Percentiles rank a stretch among this genome's conserved stretches.
phyloP scores from a whole-genome alignment of 1,140 invertebrate species.

The Heterodera carotae region DNA sequence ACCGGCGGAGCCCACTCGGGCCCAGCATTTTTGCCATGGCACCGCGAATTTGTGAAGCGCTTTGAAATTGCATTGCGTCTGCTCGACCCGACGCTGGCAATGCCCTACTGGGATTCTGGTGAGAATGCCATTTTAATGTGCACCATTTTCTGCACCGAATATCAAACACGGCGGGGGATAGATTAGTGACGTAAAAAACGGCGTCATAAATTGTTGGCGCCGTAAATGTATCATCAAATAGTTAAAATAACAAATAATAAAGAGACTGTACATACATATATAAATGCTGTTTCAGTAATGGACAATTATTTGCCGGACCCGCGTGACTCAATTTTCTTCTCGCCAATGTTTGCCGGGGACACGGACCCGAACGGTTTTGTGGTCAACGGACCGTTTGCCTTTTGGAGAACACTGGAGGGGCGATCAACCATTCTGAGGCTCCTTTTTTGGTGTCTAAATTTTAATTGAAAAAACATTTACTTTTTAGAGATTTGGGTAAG shows the following conservation, averaged over 20 bases:
- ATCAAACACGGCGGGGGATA: no score
- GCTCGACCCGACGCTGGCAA: constrained; percentile 58
- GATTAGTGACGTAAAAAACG: no score
- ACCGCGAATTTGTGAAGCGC: constrained; percentile 55
- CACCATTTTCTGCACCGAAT: no score
- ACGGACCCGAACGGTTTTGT: constrained; percentile 65
- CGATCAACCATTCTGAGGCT: constrained; percentile 55
- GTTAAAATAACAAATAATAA: not conserved
- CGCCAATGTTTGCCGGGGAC: constrained; percentile 63
- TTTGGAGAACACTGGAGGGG: constrained; percentile 63
- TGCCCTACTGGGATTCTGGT: constrained; percentile 62
- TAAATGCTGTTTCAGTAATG: constrained; percentile 33
- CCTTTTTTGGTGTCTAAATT: constrained; percentile 14
- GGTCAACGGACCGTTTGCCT: constrained; percentile 65
- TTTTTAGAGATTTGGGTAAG: constrained; percentile 26
- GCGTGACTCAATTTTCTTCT: constrained; percentile 64
- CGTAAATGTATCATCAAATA: no score
- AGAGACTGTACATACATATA: not conserved
- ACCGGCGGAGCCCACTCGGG: constrained; percentile 53
- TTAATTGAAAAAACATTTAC: constrained; percentile 21
- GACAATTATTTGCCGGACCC: constrained; percentile 57
- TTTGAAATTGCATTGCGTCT: constrained; percentile 62
- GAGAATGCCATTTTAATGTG: not conserved
- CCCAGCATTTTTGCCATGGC: constrained; percentile 52
- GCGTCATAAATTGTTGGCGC: no score